phyloP scores from a whole-genome alignment of 2,888 invertebrate species.

The Phanerotoma sp. region DNA sequence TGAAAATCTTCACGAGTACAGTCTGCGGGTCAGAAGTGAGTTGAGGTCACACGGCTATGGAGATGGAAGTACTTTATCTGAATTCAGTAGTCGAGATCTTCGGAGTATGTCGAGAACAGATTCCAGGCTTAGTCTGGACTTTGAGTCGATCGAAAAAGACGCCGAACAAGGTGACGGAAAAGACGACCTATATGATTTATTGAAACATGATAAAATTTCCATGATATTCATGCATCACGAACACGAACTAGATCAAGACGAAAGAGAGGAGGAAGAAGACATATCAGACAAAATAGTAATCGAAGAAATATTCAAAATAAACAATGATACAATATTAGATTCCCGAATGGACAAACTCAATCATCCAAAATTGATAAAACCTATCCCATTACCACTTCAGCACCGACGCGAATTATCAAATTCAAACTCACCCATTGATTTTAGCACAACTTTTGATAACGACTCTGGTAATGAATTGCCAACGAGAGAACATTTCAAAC shows the following conservation, averaged over 20 bases:
- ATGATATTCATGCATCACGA: conserved; percentile 7
- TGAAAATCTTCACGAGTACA: conserved; percentile 53
- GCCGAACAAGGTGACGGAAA: conserved; percentile 21
- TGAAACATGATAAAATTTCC: not conserved
- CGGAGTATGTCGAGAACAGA: conserved; percentile 41
- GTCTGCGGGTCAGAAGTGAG: conserved; percentile 46
- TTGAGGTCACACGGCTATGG: conserved; percentile 43
- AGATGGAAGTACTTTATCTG: conserved; percentile 43
- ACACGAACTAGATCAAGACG: conserved; percentile 5
- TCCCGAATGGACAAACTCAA: too few species aligned
- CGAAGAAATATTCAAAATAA: conserved; percentile 26
- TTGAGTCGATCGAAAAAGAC: conserved; percentile 26
- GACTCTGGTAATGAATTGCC: conserved; percentile 51
- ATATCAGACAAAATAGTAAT: conserved; percentile 4
- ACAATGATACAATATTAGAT: too few species aligned
- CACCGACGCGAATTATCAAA: conserved; percentile 40
- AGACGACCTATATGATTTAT: conserved; percentile 1
- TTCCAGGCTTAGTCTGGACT: conserved; percentile 39
- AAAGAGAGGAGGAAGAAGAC: not conserved
- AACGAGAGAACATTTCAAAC: conserved; percentile 37
- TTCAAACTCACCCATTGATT: conserved; percentile 41
- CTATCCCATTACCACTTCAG: conserved; percentile 44
- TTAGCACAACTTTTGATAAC: conserved; percentile 41
- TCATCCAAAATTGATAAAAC: conserved; percentile 47
- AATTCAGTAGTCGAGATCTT: conserved; percentile 43